phyloP scores from a whole-genome alignment of 30 jellyfish, hydroid and myxozoan genomes.

The Morbakka virulenta region DNA sequence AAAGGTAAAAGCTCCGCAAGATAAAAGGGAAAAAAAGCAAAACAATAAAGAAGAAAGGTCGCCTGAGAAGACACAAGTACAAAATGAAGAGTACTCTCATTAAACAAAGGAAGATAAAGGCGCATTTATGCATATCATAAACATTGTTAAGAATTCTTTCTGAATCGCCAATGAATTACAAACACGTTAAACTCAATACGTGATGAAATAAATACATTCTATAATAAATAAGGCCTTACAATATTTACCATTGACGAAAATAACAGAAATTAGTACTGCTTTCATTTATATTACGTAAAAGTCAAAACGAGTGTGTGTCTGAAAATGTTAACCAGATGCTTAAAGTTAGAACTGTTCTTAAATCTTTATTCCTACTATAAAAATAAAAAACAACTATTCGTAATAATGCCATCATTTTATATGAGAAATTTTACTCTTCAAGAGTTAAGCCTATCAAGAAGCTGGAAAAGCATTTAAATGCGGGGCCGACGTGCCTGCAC shows the following conservation, averaged over 20 bases:
- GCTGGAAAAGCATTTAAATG: no score
- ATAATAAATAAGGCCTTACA: background rate
- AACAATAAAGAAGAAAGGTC: no score
- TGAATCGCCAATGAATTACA: background rate
- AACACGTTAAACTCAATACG: no score
- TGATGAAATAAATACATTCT: background rate
- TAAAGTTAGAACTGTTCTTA: no score
- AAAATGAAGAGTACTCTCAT: background rate
- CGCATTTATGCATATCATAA: background rate
- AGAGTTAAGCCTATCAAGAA: no score
- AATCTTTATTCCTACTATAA: background rate
- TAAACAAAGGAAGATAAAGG: no score
- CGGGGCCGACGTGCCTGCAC: no score
- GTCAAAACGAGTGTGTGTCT: background rate
- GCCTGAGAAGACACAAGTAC: background rate
- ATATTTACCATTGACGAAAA: background rate
- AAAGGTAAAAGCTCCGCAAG: no score
- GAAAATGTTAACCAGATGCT: background rate
- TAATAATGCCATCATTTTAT: background rate
- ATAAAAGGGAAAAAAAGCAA: no score
- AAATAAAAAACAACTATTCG: background rate
- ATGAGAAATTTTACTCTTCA: background rate
- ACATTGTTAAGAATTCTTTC: background rate
- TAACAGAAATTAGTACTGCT: background rate
- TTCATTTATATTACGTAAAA: background rate